These are phyloP conservation scores for Nycticryphes semicollaris DNA, from an alignment of 2,113 vertebrate genomes.

Conservation along the genomic window DNA sequence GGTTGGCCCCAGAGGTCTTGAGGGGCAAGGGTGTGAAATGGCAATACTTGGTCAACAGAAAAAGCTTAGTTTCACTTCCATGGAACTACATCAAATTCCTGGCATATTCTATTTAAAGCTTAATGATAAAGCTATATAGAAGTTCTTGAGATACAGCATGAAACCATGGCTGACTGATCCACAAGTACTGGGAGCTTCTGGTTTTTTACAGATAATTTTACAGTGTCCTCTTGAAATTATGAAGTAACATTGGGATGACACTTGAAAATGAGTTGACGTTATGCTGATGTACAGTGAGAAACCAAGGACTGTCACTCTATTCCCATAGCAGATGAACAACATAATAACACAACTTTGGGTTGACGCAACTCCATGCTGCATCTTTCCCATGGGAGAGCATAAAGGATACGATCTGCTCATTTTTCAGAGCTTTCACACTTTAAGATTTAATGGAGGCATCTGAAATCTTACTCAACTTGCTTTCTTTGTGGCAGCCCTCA, in stretches of 20 bases:
- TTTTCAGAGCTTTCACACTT: background rate
- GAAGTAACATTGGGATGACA: accelerated
- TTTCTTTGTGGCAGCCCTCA: background rate
- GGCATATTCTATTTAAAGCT: background rate
- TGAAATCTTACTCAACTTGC: background rate
- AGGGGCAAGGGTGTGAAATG: background rate
- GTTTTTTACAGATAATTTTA: background rate
- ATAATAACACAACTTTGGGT: background rate
- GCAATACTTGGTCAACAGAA: background rate
- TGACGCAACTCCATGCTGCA: background rate
- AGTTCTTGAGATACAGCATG: background rate
- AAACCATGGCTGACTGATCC: background rate
- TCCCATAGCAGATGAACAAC: background rate
- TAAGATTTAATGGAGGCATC: background rate
- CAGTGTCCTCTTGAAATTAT: background rate
- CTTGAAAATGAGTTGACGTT: background rate
- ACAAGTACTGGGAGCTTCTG: background rate
- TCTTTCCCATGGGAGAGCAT: background rate
- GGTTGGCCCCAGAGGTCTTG: background rate
- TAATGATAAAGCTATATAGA: background rate
- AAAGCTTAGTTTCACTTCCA: background rate
- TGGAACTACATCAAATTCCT: background rate
- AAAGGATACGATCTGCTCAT: background rate
- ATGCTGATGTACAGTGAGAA: background rate
- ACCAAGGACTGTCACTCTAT: background rate